Evolutionary conservation across 2,888 invertebrate genomes (phyloP).

Genomic region (Allolobophora icterica): DNA sequence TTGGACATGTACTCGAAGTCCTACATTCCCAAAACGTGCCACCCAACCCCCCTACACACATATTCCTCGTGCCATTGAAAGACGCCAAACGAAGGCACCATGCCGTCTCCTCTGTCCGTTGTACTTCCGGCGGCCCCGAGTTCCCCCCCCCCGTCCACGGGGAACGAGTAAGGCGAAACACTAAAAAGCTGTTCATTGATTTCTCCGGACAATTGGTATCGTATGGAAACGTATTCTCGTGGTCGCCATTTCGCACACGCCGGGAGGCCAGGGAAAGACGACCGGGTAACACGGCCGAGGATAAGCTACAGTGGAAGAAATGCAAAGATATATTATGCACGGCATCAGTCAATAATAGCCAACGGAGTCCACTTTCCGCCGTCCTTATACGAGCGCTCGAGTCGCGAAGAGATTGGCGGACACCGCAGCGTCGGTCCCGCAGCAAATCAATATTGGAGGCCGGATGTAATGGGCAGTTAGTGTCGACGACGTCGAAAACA

Average conservation of each 20-base stretch:
- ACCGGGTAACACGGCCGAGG: neutral
- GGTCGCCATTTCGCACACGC: neutral
- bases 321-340: slow-evolving; percentile 18
- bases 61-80: no score
- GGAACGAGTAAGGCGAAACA: neutral
- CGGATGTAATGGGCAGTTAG: slow-evolving; percentile 14
- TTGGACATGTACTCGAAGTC: no score
- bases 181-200: slow-evolving; percentile 5
- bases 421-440: neutral
- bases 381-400: neutral
- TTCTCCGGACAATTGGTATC: neutral
- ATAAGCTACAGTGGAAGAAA: slow-evolving; percentile 18
- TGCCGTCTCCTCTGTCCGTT: neutral
- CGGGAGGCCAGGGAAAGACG: slow-evolving; percentile 1
- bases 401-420: neutral
- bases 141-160: neutral
- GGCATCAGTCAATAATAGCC: neutral
- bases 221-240: neutral
- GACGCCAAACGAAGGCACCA: neutral
- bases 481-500: neutral
- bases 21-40: no score
- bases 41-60: no score
- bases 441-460: slow-evolving; percentile 4
- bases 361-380: slow-evolving; percentile 11
- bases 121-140: neutral